Percentiles rank a stretch among this genome's conserved stretches.
phyloP scores from a whole-genome alignment of 1,140 invertebrate species.

The Drosophila arawakana region DNA sequence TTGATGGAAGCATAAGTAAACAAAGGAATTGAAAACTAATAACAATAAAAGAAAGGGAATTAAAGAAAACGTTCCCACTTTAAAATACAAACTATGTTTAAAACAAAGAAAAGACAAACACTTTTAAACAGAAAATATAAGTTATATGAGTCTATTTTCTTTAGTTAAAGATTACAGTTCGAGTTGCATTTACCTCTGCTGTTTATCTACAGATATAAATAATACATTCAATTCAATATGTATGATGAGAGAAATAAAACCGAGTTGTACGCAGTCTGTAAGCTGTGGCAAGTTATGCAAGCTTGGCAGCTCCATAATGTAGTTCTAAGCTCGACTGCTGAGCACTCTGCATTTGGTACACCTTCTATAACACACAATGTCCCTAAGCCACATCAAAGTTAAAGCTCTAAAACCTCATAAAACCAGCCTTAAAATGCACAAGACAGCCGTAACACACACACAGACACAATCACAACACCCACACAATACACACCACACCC shows the following conservation, averaged over 20 bases:
- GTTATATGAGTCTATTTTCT: too few species aligned
- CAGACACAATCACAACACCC: neutral
- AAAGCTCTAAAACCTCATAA: constrained; percentile 48
- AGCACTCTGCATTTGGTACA: constrained; percentile 20
- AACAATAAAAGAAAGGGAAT: too few species aligned
- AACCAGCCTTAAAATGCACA: constrained; percentile 55
- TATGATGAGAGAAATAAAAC: neutral
- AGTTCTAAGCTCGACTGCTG: constrained; percentile 15
- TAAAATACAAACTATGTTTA: too few species aligned
- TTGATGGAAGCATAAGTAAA: too few species aligned
- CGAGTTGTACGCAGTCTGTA: neutral
- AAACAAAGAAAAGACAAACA: too few species aligned
- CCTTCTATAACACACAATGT: constrained; percentile 11
- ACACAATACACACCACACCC: neutral
- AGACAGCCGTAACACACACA: constrained; percentile 22
- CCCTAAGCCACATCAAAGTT: constrained; percentile 61
- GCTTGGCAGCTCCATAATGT: constrained; percentile 2
- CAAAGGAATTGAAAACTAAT: too few species aligned
- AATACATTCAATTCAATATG: neutral
- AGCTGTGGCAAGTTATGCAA: neutral
- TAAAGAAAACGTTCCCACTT: too few species aligned
- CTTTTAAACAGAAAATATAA: too few species aligned
- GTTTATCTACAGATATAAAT: neutral
- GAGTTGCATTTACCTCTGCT: neutral
- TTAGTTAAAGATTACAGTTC: too few species aligned